Evolutionary conservation across 2,797 vertebrate species (phyloP), one percentile per base, ranked within the genome.

Genomic region (Esox lucius): DNA sequence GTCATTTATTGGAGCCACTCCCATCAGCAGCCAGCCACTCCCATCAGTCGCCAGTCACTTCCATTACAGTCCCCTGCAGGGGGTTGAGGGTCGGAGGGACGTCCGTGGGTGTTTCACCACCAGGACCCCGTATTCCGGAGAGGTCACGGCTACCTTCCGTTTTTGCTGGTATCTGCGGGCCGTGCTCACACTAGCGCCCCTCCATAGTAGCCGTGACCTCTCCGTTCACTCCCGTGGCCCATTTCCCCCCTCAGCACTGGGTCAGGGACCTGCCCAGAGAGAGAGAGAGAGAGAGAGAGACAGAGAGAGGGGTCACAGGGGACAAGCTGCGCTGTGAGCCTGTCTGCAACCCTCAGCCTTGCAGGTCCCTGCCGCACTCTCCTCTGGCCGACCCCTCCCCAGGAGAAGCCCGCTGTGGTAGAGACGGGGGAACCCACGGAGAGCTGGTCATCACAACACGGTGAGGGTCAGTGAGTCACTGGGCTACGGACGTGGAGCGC

Each of bases 61-160:
- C 88, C 83, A 90, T 90, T 90, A 89, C 82, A 86, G 86, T 89
- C 87, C 90, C 84, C 84, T 73, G 76, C 81, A 79, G 81, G 86
- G 87, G 87, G 87, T 85, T 79, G 74, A 85, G 84, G 85, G 87
- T 87, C 76, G 19, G 78, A 62, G 76, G 78, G 79, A 83, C 83
- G 82, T 90, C 88, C 86, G 84, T 83, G 74, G 77, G 31, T 22
- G 67, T 71, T 24, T 78, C 9, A 22, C 8, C n/a, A 53, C 53
- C n/a, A 61, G 28, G 83, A 33, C 28, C 28, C 26, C 15, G 26
- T 15, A 16, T 28, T 59, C 13, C 26, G 16, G 28, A n/a, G n/a
- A n/a, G n/a, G n/a, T n/a, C n/a, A n/a, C n/a, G n/a, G n/a, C n/a
- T 33, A 65, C 62, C 62, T 28, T 42, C 5, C 15, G 2, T 62